phyloP scores from a whole-genome alignment of 2,797 vertebrate genomes.

The Coreius guichenoti region DNA sequence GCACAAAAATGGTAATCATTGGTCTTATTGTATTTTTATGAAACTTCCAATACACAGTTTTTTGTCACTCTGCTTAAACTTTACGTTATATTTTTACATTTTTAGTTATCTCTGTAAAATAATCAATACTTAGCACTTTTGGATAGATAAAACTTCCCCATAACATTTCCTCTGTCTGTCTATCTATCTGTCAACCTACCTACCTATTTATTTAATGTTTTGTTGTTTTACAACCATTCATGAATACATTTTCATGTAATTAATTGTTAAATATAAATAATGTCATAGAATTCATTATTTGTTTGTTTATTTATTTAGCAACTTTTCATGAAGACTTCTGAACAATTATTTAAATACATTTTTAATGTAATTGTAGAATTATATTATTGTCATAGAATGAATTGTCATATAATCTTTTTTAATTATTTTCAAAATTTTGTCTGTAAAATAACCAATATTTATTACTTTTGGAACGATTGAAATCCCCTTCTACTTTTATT shows the following conservation, averaged over 20 bases:
- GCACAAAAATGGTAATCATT: conserved; percentile 11
- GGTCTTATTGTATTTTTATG: not conserved
- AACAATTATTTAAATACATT: not conserved
- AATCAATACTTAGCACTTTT: not conserved
- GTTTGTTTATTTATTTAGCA: not conserved
- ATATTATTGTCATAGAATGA: not conserved
- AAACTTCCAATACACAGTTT: not conserved
- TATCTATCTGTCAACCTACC: not conserved
- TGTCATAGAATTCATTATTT: not conserved
- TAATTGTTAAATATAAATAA: not conserved
- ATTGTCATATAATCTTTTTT: not conserved
- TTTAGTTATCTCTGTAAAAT: not conserved
- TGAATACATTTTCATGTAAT: not conserved
- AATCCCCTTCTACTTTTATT: not conserved
- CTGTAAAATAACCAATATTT: not conserved
- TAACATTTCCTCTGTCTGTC: not conserved
- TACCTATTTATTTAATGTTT: not conserved
- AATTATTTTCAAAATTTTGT: too few species aligned
- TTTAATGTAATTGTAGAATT: not conserved
- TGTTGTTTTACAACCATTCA: not conserved
- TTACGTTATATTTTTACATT: not conserved
- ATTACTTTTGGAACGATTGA: not conserved
- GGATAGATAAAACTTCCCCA: not conserved
- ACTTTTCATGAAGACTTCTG: not conserved
- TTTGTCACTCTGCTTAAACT: not conserved